These are phyloP conservation scores for Remorina albescens DNA, from an alignment of 2,797 vertebrate species.

Conservation along the genomic window DNA sequence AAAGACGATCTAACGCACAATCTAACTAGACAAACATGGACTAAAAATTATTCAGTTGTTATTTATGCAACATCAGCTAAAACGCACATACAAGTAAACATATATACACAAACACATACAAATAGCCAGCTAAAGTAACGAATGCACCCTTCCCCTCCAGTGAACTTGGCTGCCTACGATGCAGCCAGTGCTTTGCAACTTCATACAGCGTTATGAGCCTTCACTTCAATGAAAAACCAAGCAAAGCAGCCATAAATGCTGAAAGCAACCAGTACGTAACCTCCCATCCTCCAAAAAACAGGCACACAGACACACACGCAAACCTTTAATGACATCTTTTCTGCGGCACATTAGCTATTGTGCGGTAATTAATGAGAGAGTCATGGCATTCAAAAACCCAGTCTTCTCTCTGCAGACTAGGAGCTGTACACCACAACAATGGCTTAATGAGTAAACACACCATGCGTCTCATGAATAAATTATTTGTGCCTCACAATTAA, in stretches of 20 bases:
- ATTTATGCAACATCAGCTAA: conserved; percentile 45
- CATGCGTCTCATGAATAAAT: conserved; percentile 82
- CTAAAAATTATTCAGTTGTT: conserved; percentile 39
- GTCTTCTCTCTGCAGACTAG: conserved; percentile 77
- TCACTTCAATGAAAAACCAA: conserved; percentile 49
- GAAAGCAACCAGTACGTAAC: conserved; percentile 59
- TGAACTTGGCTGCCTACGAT: conserved; percentile 8
- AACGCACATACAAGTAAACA: background rate
- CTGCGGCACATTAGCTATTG: conserved; percentile 80
- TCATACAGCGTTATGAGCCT: conserved; percentile 29
- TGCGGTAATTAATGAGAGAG: conserved; percentile 82
- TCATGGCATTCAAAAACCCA: conserved; percentile 74
- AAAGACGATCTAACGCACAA: background rate
- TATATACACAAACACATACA: conserved; percentile 17
- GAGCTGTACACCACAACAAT: conserved; percentile 78
- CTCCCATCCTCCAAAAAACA: conserved; percentile 50
- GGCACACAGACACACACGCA: conserved; percentile 25
- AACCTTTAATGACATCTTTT: conserved; percentile 79
- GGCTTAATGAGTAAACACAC: conserved; percentile 85
- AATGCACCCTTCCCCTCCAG: background rate
- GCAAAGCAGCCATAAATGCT: conserved; percentile 60
- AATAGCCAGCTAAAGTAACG: conserved; percentile 8
- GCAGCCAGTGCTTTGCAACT: conserved; percentile 27
- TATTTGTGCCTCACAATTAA: conserved; percentile 79
- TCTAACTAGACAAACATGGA: conserved; percentile 1